phyloP scores from a whole-genome alignment of 1,140 invertebrate species.

The Melipona quadrifasciata region DNA sequence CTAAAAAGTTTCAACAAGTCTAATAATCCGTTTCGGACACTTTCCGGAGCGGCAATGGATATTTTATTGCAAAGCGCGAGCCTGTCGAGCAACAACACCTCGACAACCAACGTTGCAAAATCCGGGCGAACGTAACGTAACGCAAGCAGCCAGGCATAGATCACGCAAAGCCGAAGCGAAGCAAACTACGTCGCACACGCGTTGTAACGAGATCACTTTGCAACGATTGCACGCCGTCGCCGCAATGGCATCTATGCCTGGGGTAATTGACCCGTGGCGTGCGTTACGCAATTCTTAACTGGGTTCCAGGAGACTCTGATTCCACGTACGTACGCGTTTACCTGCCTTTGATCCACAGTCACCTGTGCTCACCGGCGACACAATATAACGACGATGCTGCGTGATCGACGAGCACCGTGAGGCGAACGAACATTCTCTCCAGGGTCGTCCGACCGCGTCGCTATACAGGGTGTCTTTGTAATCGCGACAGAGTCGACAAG shows the following conservation, averaged over 20 bases:
- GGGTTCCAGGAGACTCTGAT: constrained; percentile 64
- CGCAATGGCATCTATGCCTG: constrained; percentile 63
- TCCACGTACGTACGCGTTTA: constrained; percentile 54
- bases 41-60: neutral
- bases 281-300: constrained; percentile 68
- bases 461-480: neutral
- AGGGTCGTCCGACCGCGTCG: constrained; percentile 41
- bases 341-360: constrained; percentile 25
- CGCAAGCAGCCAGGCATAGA: neutral
- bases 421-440: constrained; percentile 60
- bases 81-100: neutral
- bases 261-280: constrained; percentile 62
- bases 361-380: neutral
- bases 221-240: constrained; percentile 50
- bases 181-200: constrained; percentile 39
- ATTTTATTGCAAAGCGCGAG: neutral
- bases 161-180: neutral
- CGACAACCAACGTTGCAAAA: neutral
- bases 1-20: neutral
- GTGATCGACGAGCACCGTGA: constrained; percentile 23
- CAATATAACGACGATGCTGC: neutral
- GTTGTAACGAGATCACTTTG: constrained; percentile 65
- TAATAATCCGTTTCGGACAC: neutral
- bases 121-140: neutral
- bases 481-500: neutral